Percentiles rank a stretch among this genome's conserved stretches.
phyloP scores from a whole-genome alignment of 2,888 invertebrate genomes.

The Timandra comae region DNA sequence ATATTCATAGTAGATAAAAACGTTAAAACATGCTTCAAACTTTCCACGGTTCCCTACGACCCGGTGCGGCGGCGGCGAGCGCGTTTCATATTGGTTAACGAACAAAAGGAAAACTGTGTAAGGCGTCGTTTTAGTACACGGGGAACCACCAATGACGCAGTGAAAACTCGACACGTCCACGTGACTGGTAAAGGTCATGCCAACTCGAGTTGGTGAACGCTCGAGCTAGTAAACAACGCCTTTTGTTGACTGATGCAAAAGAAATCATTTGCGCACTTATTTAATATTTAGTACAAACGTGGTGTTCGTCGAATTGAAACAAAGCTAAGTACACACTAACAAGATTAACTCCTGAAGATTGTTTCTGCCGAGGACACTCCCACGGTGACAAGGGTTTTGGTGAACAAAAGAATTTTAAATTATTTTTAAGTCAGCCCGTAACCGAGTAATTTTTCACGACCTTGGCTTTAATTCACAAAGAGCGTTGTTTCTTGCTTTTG shows the following conservation, averaged over 20 bases:
- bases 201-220: conserved; percentile 11
- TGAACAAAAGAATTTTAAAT: conserved; percentile 20
- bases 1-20: conserved; percentile 18
- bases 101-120: conserved; percentile 33
- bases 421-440: conserved; percentile 13
- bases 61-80: conserved; percentile 23
- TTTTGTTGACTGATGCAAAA: conserved; percentile 23
- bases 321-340: not conserved
- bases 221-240: conserved; percentile 25
- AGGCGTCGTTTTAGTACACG: conserved; percentile 39
- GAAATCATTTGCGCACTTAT: conserved; percentile 27
- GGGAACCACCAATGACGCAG: conserved; percentile 34
- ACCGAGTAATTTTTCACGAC: conserved; percentile 12
- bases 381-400: conserved; percentile 14
- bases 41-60: conserved; percentile 30
- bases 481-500: conserved; percentile 8
- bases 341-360: conserved; percentile 4
- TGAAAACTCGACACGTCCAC: conserved; percentile 39
- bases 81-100: conserved; percentile 7
- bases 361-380: conserved; percentile 6
- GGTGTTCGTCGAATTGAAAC: no score
- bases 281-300: no score
- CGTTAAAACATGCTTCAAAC: conserved; percentile 19
- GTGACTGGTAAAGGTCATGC: conserved; percentile 35
- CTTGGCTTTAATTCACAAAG: conserved; percentile 10